Base-by-base conservation (phyloP, 2,888 invertebrate species). In the Scaeva pyrastri region DNA sequence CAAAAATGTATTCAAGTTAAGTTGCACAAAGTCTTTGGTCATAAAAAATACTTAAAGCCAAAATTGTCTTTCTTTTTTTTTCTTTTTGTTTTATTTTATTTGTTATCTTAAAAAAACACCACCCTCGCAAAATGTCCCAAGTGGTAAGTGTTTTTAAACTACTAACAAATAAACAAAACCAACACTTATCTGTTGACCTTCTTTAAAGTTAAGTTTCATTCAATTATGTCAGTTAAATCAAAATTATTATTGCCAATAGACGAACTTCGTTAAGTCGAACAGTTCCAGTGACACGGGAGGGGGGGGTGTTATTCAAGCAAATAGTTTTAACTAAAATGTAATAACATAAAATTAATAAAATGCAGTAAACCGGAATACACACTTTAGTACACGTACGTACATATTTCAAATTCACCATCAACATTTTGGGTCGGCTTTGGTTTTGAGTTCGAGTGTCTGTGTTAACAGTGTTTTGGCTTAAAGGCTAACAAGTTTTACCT, bases 401-500 rank as follows among this genome's bases (percentile, higher is more conserved):
- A 31, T 11, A 68, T 6, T 31, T 50, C 19, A 10, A 50, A 52
- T 52, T 52, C 23, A 14, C 50, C 21, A 10, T 11, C 6, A 48
- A n/a, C n/a, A n/a, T n/a, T n/a, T 50, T 52, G 12, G 14, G 14
- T 31, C 36, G 36, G 21, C 4, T 11, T 14, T 48, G 16, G 68
- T 58, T 68, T 56, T 31, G 31, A 31, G 26, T 41, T 55, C 26
- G 62, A 36, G 36, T 43, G 14, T 55, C 26, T 66, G 45, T 66
- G 45, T 36, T 19, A 66, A 66, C 66, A 39, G 68, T 39, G 55
- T 48, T 58, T 68, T 62, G 21, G 60, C 75, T 75, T 80, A 84
- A 84, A 84, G 84, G 84, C 84, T 79, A 84, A 85, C 79, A 60
- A 72, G 76, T 64, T 84, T 84, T 64, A 52, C 78, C 70, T 79